These are phyloP conservation scores for Torymus tubicola DNA, from an alignment of 2,888 invertebrate genomes.

Conservation along the genomic window DNA sequence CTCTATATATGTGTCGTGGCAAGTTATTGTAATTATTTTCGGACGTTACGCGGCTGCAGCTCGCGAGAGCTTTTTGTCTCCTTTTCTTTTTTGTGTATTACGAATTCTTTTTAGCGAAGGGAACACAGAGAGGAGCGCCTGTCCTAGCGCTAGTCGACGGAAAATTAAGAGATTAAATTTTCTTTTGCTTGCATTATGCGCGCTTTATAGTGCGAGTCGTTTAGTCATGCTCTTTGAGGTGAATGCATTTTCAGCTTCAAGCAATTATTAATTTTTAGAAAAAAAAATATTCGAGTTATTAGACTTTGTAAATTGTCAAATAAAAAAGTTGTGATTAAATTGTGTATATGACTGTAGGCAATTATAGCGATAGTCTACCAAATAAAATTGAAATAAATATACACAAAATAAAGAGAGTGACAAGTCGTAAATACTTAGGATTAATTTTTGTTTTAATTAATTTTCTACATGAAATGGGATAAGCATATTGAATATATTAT, in stretches of 20 bases:
- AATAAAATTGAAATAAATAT: too few species aligned
- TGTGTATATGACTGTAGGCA: too few species aligned
- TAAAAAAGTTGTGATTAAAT: too few species aligned
- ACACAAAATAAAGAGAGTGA: too few species aligned
- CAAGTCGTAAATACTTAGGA: too few species aligned
- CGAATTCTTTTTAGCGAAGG: slow-evolving; percentile 13
- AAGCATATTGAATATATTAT: too few species aligned
- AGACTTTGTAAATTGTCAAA: too few species aligned
- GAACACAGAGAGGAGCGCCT: not conserved
- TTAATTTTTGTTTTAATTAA: too few species aligned
- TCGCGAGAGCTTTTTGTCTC: not conserved
- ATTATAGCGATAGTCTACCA: too few species aligned
- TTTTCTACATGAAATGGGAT: too few species aligned
- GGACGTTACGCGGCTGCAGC: not conserved
- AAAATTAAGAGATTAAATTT: slow-evolving; percentile 29
- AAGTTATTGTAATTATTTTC: slow-evolving; percentile 22
- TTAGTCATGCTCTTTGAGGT: not conserved
- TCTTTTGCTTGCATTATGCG: not conserved
- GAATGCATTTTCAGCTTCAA: not conserved
- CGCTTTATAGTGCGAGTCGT: slow-evolving; percentile 4
- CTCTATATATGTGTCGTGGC: not conserved
- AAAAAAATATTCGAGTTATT: too few species aligned
- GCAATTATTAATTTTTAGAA: too few species aligned
- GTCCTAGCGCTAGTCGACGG: not conserved
- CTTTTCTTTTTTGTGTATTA: slow-evolving; percentile 14